These are phyloP conservation scores for Sturnira hondurensis DNA, from an alignment of 2,113 vertebrate species.

Conservation along the genomic window DNA sequence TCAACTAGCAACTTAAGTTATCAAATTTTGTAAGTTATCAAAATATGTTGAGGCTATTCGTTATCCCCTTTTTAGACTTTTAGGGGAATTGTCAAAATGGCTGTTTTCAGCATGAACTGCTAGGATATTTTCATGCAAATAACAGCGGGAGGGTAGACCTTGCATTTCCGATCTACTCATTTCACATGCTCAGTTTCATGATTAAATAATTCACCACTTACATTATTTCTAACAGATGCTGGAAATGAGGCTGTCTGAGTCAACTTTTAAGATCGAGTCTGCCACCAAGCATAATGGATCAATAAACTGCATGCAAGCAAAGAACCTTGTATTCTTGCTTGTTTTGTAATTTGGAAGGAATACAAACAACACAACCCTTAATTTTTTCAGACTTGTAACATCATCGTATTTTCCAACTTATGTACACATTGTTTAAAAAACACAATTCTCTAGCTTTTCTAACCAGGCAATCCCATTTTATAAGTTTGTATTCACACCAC, in stretches of 20 bases:
- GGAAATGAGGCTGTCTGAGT: conserved; percentile 39
- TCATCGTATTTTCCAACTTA: background rate
- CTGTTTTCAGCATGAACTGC: background rate
- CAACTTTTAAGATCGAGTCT: conserved; percentile 42
- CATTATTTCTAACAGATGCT: conserved; percentile 64
- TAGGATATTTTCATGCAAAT: background rate
- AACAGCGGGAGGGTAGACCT: background rate
- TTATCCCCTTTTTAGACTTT: background rate
- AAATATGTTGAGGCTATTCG: background rate
- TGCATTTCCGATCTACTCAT: background rate
- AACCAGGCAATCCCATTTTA: background rate
- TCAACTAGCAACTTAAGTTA: too few species aligned
- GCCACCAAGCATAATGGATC: conserved; percentile 36
- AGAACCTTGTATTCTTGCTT: background rate
- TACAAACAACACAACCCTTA: background rate
- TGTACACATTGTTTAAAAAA: background rate
- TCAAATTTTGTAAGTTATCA: too few species aligned
- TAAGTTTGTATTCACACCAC: background rate
- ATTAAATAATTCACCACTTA: background rate
- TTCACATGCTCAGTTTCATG: background rate
- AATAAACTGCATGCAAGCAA: conserved; percentile 73
- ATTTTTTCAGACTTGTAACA: background rate
- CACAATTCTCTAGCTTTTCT: background rate
- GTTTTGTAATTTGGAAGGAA: background rate
- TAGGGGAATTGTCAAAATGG: background rate